These are phyloP conservation scores for Penaeus japonicus DNA, from an alignment of 1,140 invertebrate species.

Conservation along the genomic window DNA sequence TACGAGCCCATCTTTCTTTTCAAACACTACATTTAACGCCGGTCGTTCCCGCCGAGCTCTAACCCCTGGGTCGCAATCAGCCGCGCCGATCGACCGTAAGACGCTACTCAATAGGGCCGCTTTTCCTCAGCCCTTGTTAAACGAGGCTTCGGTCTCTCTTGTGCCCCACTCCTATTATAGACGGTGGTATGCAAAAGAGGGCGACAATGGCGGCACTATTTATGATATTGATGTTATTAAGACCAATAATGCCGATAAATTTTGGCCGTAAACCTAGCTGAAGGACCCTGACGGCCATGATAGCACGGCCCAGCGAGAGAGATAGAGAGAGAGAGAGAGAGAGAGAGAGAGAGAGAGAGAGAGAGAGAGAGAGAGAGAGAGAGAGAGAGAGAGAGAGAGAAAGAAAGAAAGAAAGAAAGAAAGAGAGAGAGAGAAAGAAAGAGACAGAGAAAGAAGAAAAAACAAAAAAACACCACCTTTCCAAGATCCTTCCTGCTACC, in stretches of 20 bases:
- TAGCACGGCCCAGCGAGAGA: neutral
- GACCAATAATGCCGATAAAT: constrained; percentile 59
- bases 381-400: too few species aligned
- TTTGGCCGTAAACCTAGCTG: constrained; percentile 45
- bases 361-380: too few species aligned
- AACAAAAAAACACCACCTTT: too few species aligned
- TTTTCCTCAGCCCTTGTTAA: neutral
- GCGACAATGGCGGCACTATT: constrained; percentile 58
- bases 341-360: neutral
- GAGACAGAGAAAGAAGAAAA: too few species aligned
- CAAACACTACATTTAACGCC: constrained; percentile 59
- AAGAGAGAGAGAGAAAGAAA: too few species aligned
- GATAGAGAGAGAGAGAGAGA: neutral
- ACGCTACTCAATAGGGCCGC: neutral
- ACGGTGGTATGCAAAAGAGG: constrained; percentile 59
- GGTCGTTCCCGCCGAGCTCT: constrained; percentile 17
- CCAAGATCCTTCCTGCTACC: neutral
- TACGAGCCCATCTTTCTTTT: constrained; percentile 57
- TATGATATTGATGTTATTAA: constrained; percentile 60
- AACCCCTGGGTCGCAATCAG: constrained; percentile 23
- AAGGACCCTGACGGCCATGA: constrained; percentile 26
- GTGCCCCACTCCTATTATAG: constrained; percentile 50
- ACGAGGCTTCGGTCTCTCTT: constrained; percentile 24
- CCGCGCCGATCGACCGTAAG: constrained; percentile 2
- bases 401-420: too few species aligned